Evolutionary conservation across 2,888 invertebrate genomes (phyloP).

Genomic region (Lathronympha strigana): DNA sequence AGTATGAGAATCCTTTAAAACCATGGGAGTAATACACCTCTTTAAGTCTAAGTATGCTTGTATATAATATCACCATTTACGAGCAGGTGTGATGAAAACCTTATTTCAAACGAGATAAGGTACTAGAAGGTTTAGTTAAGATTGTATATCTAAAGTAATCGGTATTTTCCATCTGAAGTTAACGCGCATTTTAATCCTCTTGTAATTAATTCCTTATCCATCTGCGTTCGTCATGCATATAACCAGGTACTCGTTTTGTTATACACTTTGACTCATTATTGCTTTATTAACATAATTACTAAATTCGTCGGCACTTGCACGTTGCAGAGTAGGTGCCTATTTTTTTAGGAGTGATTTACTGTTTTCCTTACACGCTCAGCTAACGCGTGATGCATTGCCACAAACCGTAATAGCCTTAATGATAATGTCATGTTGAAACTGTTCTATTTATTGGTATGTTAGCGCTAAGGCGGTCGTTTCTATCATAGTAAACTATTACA

Average conservation of each 20-base stretch:
- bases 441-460: conserved; percentile 39
- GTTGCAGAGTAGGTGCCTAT: background rate
- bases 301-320: background rate
- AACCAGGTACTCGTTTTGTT: conserved; percentile 7
- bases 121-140: no score
- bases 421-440: conserved; percentile 39
- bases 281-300: background rate
- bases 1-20: no score
- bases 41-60: no score
- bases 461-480: conserved; percentile 31
- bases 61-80: no score
- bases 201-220: conserved; percentile 16
- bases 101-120: no score
- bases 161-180: conserved; percentile 11
- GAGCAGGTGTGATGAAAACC: no score
- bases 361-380: conserved; percentile 20
- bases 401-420: conserved; percentile 33
- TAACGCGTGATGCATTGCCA: conserved; percentile 14
- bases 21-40: no score
- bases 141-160: no score
- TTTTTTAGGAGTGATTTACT: conserved; percentile 22
- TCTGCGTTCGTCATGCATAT: conserved; percentile 15
- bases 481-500: conserved; percentile 29
- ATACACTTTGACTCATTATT: conserved; percentile 4
- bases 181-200: conserved; percentile 16